Evolutionary conservation across 2,797 vertebrate genomes (phyloP).

Genomic region (Gorsachius magnificus): DNA sequence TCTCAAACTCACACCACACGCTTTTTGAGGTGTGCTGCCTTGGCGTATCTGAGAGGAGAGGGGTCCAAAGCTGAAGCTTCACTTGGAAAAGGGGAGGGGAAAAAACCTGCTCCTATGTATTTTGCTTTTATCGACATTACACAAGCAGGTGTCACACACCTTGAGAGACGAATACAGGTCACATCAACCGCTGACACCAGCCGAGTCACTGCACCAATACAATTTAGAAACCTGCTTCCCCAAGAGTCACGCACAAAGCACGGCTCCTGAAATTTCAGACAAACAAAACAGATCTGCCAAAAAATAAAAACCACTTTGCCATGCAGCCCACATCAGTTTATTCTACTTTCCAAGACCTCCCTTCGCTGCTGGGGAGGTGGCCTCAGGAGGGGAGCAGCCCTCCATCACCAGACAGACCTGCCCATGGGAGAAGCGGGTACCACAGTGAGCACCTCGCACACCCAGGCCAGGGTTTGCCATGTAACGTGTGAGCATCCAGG

Average conservation of each 20-base stretch:
- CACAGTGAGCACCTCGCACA: rapidly evolving
- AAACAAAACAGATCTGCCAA: background rate
- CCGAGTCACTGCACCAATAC: background rate
- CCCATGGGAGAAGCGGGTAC: background rate
- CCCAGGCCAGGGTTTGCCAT: background rate
- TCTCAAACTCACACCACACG: background rate
- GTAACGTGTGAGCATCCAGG: rapidly evolving
- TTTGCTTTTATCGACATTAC: background rate
- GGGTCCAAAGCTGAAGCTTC: background rate
- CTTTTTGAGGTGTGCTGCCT: background rate
- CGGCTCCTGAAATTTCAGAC: background rate
- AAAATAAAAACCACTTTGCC: background rate
- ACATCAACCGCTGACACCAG: background rate
- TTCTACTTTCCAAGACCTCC: background rate
- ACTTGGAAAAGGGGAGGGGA: background rate
- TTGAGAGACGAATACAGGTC: background rate
- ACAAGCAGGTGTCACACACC: background rate
- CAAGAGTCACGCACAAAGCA: rapidly evolving
- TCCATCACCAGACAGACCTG: background rate
- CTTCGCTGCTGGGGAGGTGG: background rate
- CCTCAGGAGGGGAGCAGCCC: background rate
- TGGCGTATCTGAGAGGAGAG: background rate
- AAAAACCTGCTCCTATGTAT: background rate
- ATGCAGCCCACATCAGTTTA: background rate
- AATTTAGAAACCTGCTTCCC: background rate